Evolutionary conservation across 2,113 vertebrate genomes (phyloP).

Genomic region (Phycodurus eques): DNA sequence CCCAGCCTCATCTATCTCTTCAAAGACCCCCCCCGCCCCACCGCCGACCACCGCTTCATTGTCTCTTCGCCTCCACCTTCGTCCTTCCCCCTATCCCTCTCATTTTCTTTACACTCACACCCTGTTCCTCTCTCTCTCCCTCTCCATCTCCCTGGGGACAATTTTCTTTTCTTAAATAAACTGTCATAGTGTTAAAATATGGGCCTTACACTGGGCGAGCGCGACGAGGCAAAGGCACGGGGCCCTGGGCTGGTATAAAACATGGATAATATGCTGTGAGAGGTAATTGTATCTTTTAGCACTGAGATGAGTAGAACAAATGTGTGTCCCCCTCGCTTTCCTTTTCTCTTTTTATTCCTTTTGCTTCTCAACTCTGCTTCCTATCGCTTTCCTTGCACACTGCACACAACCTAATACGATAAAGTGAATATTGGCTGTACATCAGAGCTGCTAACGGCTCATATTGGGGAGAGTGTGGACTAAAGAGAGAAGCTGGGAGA

Average conservation of each 20-base stretch:
- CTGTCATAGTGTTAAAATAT: conserved; percentile 99
- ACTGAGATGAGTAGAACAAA: conserved; percentile 98
- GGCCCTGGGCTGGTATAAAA: conserved; percentile 97
- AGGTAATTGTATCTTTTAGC: conserved; percentile 99
- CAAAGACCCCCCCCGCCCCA: conserved; percentile 8
- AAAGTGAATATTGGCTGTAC: conserved; percentile 98
- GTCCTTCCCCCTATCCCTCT: conserved; percentile 53
- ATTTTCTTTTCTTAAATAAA: conserved; percentile 99
- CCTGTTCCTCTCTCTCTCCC: conserved; percentile 22
- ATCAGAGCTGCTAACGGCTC: conserved; percentile 84
- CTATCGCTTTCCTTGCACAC: conserved; percentile 64
- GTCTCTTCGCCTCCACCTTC: conserved; percentile 36
- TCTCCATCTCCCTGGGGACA: conserved; percentile 90
- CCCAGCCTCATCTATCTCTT: conserved; percentile 46
- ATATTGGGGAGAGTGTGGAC: conserved; percentile 66
- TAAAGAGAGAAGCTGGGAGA: conserved; percentile 74
- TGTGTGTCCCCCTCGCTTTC: conserved; percentile 81
- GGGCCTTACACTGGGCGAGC: conserved; percentile 85
- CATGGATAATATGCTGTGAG: conserved; percentile 99
- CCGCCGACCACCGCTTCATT: conserved; percentile 34
- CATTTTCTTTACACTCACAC: conserved; percentile 40
- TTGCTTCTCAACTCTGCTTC: conserved; percentile 29
- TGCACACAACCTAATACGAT: conserved; percentile 97
- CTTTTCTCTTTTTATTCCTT: conserved; percentile 23
- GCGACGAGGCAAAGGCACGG: conserved; percentile 73